Conservation (phyloP, 2,888 invertebrate genomes). For the Volucella zonaria region DNA sequence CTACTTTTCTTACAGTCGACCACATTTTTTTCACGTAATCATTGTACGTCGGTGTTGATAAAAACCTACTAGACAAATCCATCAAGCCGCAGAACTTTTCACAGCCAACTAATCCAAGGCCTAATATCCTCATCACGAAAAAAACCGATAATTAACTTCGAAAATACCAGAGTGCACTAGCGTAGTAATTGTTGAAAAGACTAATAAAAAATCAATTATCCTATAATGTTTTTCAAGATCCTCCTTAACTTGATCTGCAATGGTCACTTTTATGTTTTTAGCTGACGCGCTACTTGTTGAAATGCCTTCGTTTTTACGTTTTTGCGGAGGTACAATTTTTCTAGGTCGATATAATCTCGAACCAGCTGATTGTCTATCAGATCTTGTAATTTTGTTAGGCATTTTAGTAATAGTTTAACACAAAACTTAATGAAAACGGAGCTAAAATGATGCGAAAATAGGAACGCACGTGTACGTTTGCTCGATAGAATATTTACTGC, state of each 20-base stretch:
- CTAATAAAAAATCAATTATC: slow-evolving; percentile 24
- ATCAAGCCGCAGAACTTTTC: no score
- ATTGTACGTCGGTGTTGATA: no score
- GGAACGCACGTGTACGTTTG: no score
- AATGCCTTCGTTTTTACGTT: slow-evolving; percentile 35
- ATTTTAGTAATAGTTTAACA: neutral
- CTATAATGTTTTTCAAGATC: neutral
- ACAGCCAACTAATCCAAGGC: no score
- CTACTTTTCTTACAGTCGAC: no score
- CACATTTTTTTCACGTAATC: no score
- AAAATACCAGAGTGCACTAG: slow-evolving; percentile 10
- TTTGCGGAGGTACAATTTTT: no score
- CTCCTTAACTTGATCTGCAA: no score
- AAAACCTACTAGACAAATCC: no score
- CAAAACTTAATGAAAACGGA: neutral
- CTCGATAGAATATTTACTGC: no score
- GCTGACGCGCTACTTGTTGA: slow-evolving; percentile 32
- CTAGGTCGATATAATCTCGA: neutral
- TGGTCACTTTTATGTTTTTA: slow-evolving; percentile 22
- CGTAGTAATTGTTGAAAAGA: slow-evolving; percentile 1
- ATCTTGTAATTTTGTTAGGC: neutral
- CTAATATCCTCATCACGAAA: neutral
- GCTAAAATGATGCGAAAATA: no score
- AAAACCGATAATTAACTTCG: neutral
- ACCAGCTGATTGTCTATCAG: neutral